phyloP scores from a whole-genome alignment of 2,888 invertebrate genomes.

The Piscicola geometra region DNA sequence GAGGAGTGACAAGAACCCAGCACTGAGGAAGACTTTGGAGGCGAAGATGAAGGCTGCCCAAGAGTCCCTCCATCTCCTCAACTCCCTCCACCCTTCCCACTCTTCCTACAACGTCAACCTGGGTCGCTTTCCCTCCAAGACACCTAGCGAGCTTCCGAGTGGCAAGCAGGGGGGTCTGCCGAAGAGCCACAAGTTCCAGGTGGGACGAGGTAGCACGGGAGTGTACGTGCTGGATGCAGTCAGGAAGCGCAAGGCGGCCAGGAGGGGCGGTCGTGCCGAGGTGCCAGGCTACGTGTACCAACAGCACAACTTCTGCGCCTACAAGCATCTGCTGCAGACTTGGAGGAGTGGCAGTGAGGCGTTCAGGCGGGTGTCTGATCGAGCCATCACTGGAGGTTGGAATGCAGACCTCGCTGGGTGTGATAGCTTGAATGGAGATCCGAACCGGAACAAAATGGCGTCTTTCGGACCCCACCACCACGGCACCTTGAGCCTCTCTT shows the following conservation, averaged over 20 bases:
- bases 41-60: not conserved
- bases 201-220: not conserved
- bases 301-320: constrained; percentile 17
- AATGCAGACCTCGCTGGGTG: not conserved
- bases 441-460: not conserved
- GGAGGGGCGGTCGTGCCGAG: constrained; percentile 16
- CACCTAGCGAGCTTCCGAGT: not conserved
- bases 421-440: not conserved
- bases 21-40: not conserved
- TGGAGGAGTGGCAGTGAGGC: not conserved
- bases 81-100: not conserved
- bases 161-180: constrained; percentile 20
- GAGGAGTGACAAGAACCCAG: not conserved
- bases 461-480: not conserved
- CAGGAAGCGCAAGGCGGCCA: constrained; percentile 10
- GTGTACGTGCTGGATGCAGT: constrained; percentile 5
- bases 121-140: not conserved
- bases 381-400: too few relatives aligned
- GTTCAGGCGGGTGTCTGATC: not conserved
- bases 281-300: constrained; percentile 23
- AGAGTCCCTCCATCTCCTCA: not conserved
- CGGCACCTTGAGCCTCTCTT: constrained; percentile 54
- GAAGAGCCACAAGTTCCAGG: constrained; percentile 23
- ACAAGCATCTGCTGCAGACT: not conserved
- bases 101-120: not conserved